phyloP scores from a whole-genome alignment of 1,140 invertebrate genomes.

The Aphelinus atriplicis region DNA sequence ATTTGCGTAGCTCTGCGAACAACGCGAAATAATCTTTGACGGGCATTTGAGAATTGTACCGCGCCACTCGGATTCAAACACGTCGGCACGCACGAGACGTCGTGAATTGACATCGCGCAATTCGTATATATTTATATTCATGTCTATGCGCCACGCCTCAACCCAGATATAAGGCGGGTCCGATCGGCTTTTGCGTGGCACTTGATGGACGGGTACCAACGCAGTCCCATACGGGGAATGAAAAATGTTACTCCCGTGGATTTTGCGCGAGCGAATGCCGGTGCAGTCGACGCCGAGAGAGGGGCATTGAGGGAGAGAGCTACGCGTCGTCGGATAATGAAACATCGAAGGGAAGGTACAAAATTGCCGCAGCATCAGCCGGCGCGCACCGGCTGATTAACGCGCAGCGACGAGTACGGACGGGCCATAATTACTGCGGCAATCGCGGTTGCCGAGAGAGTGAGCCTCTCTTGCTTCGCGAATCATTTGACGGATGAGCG shows the following conservation, averaged over 20 bases:
- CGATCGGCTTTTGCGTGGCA: background rate
- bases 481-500: slow-evolving; percentile 42
- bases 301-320: slow-evolving; percentile 10
- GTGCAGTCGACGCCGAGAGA: slow-evolving; percentile 4
- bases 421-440: slow-evolving; percentile 31
- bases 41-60: too few species aligned
- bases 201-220: background rate
- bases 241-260: background rate
- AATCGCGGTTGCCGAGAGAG: slow-evolving; percentile 23
- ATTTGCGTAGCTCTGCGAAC: too few species aligned
- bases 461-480: slow-evolving; percentile 2
- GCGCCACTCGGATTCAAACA: too few species aligned
- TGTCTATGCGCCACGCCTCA: too few species aligned
- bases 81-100: too few species aligned
- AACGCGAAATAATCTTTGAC: too few species aligned
- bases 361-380: slow-evolving; percentile 27
- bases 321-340: slow-evolving; percentile 40
- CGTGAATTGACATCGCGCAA: too few species aligned
- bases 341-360: slow-evolving; percentile 25
- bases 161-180: background rate
- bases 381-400: slow-evolving; percentile 30
- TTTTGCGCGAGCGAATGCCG: background rate
- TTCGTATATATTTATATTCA: too few species aligned
- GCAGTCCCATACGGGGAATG: background rate
- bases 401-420: slow-evolving; percentile 39